These are phyloP conservation scores for Triplophysa tibetana DNA, from an alignment of 2,113 vertebrate genomes.

Conservation along the genomic window DNA sequence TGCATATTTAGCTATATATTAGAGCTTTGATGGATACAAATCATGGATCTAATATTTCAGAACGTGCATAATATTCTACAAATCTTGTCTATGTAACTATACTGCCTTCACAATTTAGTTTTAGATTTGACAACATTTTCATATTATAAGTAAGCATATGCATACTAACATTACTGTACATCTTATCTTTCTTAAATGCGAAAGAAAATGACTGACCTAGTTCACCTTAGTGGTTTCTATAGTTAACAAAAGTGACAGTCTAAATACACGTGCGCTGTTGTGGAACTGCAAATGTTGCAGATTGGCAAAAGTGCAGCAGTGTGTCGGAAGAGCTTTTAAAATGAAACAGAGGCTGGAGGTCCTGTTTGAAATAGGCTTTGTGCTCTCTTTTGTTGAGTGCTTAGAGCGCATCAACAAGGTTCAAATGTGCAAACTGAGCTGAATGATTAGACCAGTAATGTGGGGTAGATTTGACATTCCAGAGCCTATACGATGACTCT, in stretches of 20 bases:
- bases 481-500: background rate
- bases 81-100: no score
- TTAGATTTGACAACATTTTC: no score
- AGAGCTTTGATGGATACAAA: no score
- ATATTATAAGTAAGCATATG: no score
- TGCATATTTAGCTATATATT: no score
- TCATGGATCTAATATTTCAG: no score
- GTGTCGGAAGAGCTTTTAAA: background rate
- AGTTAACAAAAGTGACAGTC: constrained; percentile 65
- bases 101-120: no score
- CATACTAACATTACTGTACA: no score
- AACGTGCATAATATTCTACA: no score
- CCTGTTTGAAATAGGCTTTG: background rate
- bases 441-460: background rate
- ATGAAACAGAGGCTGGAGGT: background rate
- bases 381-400: constrained; percentile 24
- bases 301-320: background rate
- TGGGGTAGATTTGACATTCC: background rate
- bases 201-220: background rate
- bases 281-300: constrained; percentile 66
- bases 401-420: background rate
- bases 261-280: constrained; percentile 42
- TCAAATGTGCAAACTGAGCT: background rate
- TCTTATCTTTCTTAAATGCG: background rate
- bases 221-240: constrained; percentile 61